These are phyloP conservation scores for Lamellibrachia satsuma DNA, from an alignment of 2,888 invertebrate species.

Conservation along the genomic window DNA sequence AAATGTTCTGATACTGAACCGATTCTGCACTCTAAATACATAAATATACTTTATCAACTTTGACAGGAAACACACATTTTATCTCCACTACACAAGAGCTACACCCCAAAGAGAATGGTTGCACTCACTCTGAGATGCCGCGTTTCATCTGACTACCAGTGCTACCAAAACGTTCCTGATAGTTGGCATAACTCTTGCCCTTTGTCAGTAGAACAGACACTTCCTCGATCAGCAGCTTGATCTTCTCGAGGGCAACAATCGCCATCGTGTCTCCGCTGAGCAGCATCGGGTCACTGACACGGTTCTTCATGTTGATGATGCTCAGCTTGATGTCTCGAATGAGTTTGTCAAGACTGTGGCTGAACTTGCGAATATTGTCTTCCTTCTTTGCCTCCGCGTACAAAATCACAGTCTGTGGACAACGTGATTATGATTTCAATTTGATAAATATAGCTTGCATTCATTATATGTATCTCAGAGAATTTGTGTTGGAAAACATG, in stretches of 20 bases:
- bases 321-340: slow-evolving; percentile 57
- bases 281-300: slow-evolving; percentile 60
- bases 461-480: too few species aligned
- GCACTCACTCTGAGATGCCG: slow-evolving; percentile 38
- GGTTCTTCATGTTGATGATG: slow-evolving; percentile 59
- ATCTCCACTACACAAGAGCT: too few species aligned
- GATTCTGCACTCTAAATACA: too few species aligned
- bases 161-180: slow-evolving; percentile 65
- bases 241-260: slow-evolving; percentile 59
- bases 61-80: slow-evolving; percentile 26
- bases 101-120: neutral
- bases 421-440: neutral
- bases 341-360: slow-evolving; percentile 58
- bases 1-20: too few species aligned
- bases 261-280: slow-evolving; percentile 59
- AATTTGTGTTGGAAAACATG: too few species aligned
- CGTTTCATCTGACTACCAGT: slow-evolving; percentile 56
- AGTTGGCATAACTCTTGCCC: slow-evolving; percentile 63
- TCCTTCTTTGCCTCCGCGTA: slow-evolving; percentile 66
- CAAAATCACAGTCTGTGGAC: slow-evolving; percentile 58
- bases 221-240: slow-evolving; percentile 58
- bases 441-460: neutral
- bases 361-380: slow-evolving; percentile 65
- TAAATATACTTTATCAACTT: neutral
- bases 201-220: slow-evolving; percentile 53